Evolutionary conservation across 1,140 invertebrate genomes (phyloP), one percentile per base, ranked within the genome.

Genomic region (Drosophila murphyi): DNA sequence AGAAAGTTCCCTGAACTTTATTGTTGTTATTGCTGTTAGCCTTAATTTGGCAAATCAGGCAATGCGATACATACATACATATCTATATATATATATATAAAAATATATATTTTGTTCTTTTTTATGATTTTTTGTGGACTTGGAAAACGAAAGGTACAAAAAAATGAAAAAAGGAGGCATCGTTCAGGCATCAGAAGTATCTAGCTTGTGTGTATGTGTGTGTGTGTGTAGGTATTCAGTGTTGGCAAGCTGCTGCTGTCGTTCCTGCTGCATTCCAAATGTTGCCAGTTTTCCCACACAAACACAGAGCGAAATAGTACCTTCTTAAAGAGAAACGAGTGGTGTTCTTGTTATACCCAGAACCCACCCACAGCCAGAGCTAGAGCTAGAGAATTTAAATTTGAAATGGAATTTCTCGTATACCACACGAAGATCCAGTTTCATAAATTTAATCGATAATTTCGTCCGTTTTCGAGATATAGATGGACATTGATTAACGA

Each of bases 41-140:
- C 80, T 80, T 81, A 82, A 78, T 80, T 82, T 82, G 64, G 47
- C 68, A 60, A 79, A 79, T 79, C 68, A 80, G 67, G 75, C 61
- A 71, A 75, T 77, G 72, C 63, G 70, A 59, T 59, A 43, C 35
- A 60, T 4, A 10, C 5, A 39, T 4, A 10, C 5, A 68, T 32
- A 34, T 3, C 28, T 45, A 8, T 6, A 31, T 3, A 43, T 5
- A 31, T 28, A 32, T 10, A 31, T 12, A n/a, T n/a, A n/a, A n/a
- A 31, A 4, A 6, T 43, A 3, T 28, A 48, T 48, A 29, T 48
- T 29, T 55, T 62, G 62, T 55, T 69, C 28, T 28, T 51, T 37
- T 51, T 32, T 41, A 34, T 68, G 35, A 5, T 43, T 59, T 31
- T n/a, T 31, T 54, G 28, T 4, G 4, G 50, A 37, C 32, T 34